phyloP scores from a whole-genome alignment of 2,888 invertebrate species.

The Drosophila putrida region DNA sequence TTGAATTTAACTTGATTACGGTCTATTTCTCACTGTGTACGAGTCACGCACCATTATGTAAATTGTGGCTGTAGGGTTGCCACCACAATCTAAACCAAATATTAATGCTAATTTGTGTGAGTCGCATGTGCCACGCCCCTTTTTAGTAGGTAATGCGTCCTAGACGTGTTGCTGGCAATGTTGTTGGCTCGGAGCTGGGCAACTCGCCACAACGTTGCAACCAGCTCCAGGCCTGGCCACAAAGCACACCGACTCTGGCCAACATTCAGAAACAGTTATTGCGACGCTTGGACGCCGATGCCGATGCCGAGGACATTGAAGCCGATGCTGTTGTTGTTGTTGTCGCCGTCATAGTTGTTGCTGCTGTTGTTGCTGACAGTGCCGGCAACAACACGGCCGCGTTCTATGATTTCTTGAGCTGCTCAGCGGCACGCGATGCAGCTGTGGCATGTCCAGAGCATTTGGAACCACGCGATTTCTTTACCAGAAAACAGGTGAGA shows the following conservation, averaged over 20 bases:
- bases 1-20: not conserved
- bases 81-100: conserved; percentile 19
- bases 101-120: conserved; percentile 39
- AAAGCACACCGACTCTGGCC: conserved; percentile 75
- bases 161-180: conserved; percentile 67
- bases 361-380: conserved; percentile 22
- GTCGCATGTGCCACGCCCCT: conserved; percentile 56
- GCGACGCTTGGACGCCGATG: conserved; percentile 56
- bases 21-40: conserved; percentile 1
- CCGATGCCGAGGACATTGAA: conserved; percentile 29
- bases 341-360: conserved; percentile 5
- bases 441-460: conserved; percentile 40
- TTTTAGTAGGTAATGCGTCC: conserved; percentile 68
- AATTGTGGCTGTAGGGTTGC: conserved; percentile 14
- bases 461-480: conserved; percentile 82
- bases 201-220: conserved; percentile 73
- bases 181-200: conserved; percentile 69
- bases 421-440: conserved; percentile 41
- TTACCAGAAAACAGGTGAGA: conserved; percentile 83
- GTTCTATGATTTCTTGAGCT: conserved; percentile 82
- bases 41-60: conserved; percentile 35
- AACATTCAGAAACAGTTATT: conserved; percentile 78
- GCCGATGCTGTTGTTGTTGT: conserved; percentile 29
- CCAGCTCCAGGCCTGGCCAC: conserved; percentile 71
- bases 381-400: conserved; percentile 72